phyloP scores from a whole-genome alignment of 1,140 invertebrate genomes.

The Eumeta japonica region DNA sequence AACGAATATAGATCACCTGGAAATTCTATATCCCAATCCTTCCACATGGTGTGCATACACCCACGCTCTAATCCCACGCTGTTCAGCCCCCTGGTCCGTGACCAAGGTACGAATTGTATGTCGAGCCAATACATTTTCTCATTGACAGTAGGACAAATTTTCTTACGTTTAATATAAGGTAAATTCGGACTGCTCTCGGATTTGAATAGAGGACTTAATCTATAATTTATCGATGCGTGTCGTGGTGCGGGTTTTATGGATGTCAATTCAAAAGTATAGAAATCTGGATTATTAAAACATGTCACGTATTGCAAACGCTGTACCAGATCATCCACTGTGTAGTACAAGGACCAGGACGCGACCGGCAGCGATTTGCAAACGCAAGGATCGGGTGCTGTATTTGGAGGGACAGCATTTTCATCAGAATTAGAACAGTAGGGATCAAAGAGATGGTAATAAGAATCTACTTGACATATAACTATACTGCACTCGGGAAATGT shows the following conservation, averaged over 20 bases:
- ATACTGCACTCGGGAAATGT: constrained; percentile 55
- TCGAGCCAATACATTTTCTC: constrained; percentile 59
- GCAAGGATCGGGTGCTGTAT: too few species aligned
- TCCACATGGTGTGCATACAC: constrained; percentile 49
- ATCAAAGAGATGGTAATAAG: constrained; percentile 61
- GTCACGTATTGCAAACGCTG: constrained; percentile 22
- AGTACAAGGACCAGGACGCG: constrained; percentile 32
- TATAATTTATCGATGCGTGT: constrained; percentile 45
- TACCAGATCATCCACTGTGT: constrained; percentile 25
- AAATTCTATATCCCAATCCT: constrained; percentile 64
- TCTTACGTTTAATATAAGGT: constrained; percentile 31
- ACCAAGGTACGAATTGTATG: constrained; percentile 55
- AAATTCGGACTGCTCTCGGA: constrained; percentile 40
- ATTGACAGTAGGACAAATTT: constrained; percentile 31
- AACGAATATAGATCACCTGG: constrained; percentile 62
- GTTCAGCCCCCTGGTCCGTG: constrained; percentile 50
- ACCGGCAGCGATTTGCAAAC: constrained; percentile 5
- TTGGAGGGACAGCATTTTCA: too few species aligned
- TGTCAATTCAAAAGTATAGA: constrained; percentile 59
- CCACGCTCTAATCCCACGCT: constrained; percentile 50
- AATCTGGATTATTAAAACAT: constrained; percentile 27
- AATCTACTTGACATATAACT: constrained; percentile 55
- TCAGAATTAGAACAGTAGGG: constrained; percentile 42
- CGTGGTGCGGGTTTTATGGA: constrained; percentile 53
- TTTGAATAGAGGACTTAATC: constrained; percentile 42